phyloP scores from a whole-genome alignment of 2,113 vertebrate species.

The Sorex araneus region DNA sequence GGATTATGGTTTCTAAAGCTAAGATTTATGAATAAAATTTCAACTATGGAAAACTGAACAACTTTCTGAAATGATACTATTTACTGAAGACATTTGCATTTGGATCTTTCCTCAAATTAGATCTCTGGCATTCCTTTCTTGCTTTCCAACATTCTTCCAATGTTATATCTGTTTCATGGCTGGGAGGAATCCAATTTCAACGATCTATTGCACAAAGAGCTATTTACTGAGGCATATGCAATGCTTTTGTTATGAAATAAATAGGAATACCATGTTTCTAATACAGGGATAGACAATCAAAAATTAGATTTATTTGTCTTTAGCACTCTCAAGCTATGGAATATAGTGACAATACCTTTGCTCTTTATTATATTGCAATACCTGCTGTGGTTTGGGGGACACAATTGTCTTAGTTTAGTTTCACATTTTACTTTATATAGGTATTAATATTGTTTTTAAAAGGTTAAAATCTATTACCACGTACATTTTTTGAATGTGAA shows the following conservation, averaged over 20 bases:
- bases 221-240: constrained; percentile 55
- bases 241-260: constrained; percentile 61
- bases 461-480: not conserved
- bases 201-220: constrained; percentile 45
- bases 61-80: constrained; percentile 72
- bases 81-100: constrained; percentile 65
- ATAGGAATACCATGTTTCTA: constrained; percentile 71
- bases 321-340: constrained; percentile 9
- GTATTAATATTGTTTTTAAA: not conserved
- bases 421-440: constrained; percentile 57
- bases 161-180: constrained; percentile 57
- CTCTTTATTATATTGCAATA: constrained; percentile 36
- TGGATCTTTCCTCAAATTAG: constrained; percentile 66
- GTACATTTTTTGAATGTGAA: constrained; percentile 5
- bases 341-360: constrained; percentile 47
- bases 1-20: constrained; percentile 54
- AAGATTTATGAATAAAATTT: constrained; percentile 58
- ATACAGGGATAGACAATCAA: constrained; percentile 76
- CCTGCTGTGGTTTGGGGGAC: constrained; percentile 34
- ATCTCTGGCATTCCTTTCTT: constrained; percentile 51
- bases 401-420: constrained; percentile 26
- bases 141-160: constrained; percentile 64
- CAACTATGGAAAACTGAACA: constrained; percentile 52
- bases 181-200: constrained; percentile 68
- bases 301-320: constrained; percentile 71